Evolutionary conservation across 2,113 vertebrate species (phyloP).

Genomic region (Dendrocopos noguchii): DNA sequence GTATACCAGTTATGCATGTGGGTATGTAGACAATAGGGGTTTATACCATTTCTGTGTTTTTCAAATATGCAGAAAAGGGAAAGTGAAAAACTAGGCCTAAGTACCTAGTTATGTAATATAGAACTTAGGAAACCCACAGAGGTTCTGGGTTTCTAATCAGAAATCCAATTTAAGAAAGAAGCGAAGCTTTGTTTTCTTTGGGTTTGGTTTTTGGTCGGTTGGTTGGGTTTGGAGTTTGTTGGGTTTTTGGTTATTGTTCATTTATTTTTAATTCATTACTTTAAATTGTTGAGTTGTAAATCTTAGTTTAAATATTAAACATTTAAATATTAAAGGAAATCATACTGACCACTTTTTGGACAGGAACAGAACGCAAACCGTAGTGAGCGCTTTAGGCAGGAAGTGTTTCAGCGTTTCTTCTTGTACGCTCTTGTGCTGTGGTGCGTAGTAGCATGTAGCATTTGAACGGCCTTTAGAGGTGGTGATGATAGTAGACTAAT

Average conservation of each 20-base stretch:
- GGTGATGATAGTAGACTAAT: not conserved
- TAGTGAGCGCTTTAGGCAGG: not conserved
- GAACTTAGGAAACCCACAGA: not conserved
- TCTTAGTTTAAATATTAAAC: not conserved
- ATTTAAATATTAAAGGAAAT: not conserved
- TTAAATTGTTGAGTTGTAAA: not conserved
- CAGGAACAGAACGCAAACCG: not conserved
- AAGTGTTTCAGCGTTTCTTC: not conserved
- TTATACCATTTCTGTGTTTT: not conserved
- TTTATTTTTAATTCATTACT: not conserved
- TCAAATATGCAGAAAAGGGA: slow-evolving; percentile 11
- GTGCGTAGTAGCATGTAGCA: not conserved
- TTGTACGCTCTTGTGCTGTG: accelerated
- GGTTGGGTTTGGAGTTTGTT: no score
- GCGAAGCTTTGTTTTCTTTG: not conserved
- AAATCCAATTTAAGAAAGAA: not conserved
- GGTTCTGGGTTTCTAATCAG: not conserved
- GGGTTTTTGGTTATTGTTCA: not conserved
- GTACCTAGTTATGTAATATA: not conserved
- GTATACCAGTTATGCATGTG: not conserved
- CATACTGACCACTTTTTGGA: not conserved
- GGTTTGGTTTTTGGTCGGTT: no score
- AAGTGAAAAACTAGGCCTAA: not conserved
- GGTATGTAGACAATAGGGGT: not conserved
- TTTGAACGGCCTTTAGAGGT: not conserved